Base-by-base conservation (phyloP, 2,797 vertebrate genomes). In the Crocidura indochinensis region DNA sequence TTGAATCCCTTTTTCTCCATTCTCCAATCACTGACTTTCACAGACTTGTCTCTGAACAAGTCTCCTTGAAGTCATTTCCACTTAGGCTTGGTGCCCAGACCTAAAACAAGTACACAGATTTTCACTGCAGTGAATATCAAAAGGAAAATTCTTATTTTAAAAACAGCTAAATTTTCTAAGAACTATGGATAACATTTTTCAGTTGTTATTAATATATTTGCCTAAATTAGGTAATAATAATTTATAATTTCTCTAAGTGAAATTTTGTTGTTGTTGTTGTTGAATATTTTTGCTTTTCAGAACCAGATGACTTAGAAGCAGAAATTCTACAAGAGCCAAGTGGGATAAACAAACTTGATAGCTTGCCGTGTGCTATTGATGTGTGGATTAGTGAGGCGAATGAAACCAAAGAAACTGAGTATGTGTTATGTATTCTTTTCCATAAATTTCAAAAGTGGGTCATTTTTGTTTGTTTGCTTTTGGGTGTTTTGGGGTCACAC, bases 241-340 rank as follows among this genome's bases (percentile, higher is more conserved):
- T n/a, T 78, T 90, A 44, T 62, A 56, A 68, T 91, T 82, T 88
- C 71, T 87, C 10, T 27, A 53, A 38, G 49, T 27, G 76, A 17
- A 56, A 88, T 91, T 94, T 78, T 19, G 56, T 93, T 49, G 38
- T 38, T 79, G 8, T 71, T 29, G 1, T 75, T 31, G 82, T 29
- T 90, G 24, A 72, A 11, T 69, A 1, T 84, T 80, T 94, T 96
- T 71, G 27, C 68, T 29, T 93, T 97, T 69, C 94, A 99, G 98
- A 98, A 91, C 96, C 97, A 94, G 98, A 98, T 95, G 98, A 99
- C 90, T 90, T 99, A 96, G 99, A 99, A 97, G 98, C 97, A 6
- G 95, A 99, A 95, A 60, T 98, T 89, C 97, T 99, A 82, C 98
- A 98, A 88, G 99, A 99, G 91, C 80, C 67, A 78, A 95, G 79